phyloP scores from a whole-genome alignment of 2,888 invertebrate species.

The Agonopterix alstromeriana region DNA sequence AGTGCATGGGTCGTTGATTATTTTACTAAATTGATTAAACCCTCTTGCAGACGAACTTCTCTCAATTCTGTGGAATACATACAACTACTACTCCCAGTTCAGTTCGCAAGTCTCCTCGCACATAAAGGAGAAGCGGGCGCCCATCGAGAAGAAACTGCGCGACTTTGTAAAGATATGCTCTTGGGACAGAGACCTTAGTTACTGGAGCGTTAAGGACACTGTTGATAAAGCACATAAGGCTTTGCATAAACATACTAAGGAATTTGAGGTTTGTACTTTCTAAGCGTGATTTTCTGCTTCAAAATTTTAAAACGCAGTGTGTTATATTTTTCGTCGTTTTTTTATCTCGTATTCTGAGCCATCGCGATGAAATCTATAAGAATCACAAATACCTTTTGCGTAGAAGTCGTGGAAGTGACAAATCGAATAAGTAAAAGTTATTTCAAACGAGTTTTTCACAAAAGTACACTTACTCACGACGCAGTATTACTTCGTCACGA shows the following conservation, averaged over 20 bases:
- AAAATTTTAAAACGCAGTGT: too few relatives aligned
- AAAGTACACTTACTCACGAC: too few relatives aligned
- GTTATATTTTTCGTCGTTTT: too few relatives aligned
- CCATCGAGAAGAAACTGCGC: constrained; percentile 93
- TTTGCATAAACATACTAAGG: constrained; percentile 90
- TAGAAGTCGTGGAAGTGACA: too few relatives aligned
- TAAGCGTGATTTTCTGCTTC: too few relatives aligned
- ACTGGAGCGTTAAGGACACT: constrained; percentile 94
- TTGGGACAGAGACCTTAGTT: constrained; percentile 96
- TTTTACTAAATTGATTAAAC: too few relatives aligned
- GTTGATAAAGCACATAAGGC: constrained; percentile 92
- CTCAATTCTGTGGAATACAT: constrained; percentile 86
- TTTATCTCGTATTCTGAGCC: neutral
- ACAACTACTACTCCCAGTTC: constrained; percentile 91
- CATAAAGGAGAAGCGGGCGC: constrained; percentile 82
- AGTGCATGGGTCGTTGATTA: too few relatives aligned
- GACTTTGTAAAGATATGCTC: constrained; percentile 96
- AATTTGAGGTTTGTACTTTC: constrained; percentile 80
- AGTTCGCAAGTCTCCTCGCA: constrained; percentile 77
- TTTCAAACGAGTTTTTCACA: too few relatives aligned
- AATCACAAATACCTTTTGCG: neutral
- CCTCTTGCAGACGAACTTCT: constrained; percentile 71
- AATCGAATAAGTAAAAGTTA: too few relatives aligned
- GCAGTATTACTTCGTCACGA: too few relatives aligned
- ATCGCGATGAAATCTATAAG: neutral